Percentiles rank a stretch among this genome's conserved stretches.
Conservation (phyloP, 2,888 invertebrate genomes). For the Oxystoma pomonae region DNA sequence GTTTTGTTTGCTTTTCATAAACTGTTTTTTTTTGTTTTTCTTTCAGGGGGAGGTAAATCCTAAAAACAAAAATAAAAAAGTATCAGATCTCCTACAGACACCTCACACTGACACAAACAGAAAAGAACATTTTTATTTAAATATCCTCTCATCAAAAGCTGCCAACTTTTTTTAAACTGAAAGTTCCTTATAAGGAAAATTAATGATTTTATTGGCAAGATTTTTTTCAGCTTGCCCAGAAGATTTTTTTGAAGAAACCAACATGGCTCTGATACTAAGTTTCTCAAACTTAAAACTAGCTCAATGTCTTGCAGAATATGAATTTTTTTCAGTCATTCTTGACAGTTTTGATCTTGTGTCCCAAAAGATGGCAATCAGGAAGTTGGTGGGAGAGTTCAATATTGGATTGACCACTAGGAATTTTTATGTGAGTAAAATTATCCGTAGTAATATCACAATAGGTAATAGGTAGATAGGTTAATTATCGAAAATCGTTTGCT, state of each 20-base stretch:
- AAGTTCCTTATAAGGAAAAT: background rate
- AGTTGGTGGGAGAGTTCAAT: slow-evolving; percentile 35
- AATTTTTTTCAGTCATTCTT: slow-evolving; percentile 36
- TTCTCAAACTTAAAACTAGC: slow-evolving; percentile 33
- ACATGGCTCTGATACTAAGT: slow-evolving; percentile 28
- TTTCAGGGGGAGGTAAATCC: too few species aligned
- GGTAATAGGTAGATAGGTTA: too few species aligned
- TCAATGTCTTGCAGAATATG: slow-evolving; percentile 27
- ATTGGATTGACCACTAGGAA: slow-evolving; percentile 39
- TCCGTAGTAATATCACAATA: too few species aligned
- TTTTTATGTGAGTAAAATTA: slow-evolving; percentile 41
- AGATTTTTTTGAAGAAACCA: slow-evolving; percentile 23
- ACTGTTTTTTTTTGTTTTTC: too few species aligned
- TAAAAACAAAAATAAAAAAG: too few species aligned
- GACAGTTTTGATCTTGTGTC: slow-evolving; percentile 38
- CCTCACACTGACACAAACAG: slow-evolving; percentile 1
- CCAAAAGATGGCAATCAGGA: slow-evolving; percentile 34
- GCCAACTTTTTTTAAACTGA: background rate
- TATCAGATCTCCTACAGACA: too few species aligned
- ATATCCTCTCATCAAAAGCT: background rate
- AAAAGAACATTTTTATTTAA: background rate
- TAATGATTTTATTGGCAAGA: slow-evolving; percentile 1
- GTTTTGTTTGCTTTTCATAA: too few species aligned
- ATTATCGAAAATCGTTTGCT: too few species aligned
- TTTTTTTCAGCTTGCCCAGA: slow-evolving; percentile 23